Conservation (phyloP, 1,140 invertebrate species). For the Caenorhabditis tropicalis region DNA sequence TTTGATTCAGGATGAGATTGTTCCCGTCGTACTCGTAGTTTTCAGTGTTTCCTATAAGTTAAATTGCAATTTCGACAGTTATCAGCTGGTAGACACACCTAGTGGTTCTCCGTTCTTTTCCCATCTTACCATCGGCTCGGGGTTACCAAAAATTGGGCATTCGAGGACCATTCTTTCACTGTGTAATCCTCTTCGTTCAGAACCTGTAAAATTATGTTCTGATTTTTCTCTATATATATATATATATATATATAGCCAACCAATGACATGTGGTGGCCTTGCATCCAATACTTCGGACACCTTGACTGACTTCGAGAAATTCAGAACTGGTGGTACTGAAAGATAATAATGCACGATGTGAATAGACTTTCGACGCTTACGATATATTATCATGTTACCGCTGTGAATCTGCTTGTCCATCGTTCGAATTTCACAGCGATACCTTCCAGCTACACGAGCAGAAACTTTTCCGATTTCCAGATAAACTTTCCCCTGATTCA, state of each 20-base stretch:
- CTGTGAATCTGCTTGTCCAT: conserved; percentile 13
- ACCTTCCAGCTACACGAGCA: conserved; percentile 13
- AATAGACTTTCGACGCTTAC: background rate
- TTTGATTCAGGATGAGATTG: background rate
- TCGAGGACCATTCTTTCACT: conserved; percentile 5
- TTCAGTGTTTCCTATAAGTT: background rate
- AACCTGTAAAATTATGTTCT: no score
- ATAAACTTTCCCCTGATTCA: background rate
- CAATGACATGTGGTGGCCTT: conserved; percentile 33
- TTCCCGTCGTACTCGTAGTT: conserved; percentile 20
- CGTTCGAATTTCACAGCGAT: conserved; percentile 43
- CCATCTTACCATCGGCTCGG: conserved; percentile 37
- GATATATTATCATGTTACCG: conserved; percentile 40
- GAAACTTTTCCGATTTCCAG: conserved; percentile 15
- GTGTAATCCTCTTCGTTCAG: background rate
- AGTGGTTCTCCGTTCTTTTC: conserved; percentile 33
- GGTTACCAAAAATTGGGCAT: conserved; percentile 8
- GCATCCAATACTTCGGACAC: conserved; percentile 4
- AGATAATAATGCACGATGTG: background rate
- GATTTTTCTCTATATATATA: no score
- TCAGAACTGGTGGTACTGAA: conserved; percentile 43
- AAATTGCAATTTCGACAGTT: background rate
- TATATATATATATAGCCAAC: background rate
- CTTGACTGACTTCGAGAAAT: background rate
- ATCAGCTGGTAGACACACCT: background rate